Conservation (phyloP, 2,113 vertebrate genomes). For the Desmodus rotundus region DNA sequence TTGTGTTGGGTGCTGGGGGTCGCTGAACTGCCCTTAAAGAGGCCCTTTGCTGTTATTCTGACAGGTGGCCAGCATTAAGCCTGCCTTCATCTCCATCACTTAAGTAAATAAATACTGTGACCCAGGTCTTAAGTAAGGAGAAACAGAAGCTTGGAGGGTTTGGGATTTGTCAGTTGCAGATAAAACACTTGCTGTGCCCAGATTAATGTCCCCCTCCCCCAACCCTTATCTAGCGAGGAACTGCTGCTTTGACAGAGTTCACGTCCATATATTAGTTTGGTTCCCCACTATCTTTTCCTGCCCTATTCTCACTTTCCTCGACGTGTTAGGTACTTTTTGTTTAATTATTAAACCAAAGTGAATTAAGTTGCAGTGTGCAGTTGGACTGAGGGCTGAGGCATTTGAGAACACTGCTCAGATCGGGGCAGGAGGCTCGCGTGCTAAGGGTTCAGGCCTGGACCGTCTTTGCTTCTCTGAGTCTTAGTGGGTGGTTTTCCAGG, state of each 20-base stretch:
- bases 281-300: background rate
- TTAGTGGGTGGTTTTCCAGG: background rate
- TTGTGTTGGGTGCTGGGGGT: background rate
- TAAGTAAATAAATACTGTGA: conserved; percentile 54
- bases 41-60: conserved; percentile 10
- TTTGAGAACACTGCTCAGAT: background rate
- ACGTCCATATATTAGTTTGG: background rate
- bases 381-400: background rate
- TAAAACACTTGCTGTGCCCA: conserved; percentile 16
- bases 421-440: background rate
- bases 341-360: background rate
- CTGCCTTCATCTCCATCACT: conserved; percentile 25
- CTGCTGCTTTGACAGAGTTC: background rate
- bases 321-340: background rate
- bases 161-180: conserved; percentile 20
- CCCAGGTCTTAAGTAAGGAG: conserved; percentile 28
- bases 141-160: conserved; percentile 34
- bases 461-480: background rate
- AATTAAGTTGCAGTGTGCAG: background rate
- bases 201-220: background rate
- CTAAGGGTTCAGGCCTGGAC: background rate
- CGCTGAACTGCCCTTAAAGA: conserved; percentile 31
- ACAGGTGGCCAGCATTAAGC: conserved; percentile 24
- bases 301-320: background rate
- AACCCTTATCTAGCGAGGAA: background rate